Conservation (phyloP, 2,113 vertebrate species). For the Rallus limicola region DNA sequence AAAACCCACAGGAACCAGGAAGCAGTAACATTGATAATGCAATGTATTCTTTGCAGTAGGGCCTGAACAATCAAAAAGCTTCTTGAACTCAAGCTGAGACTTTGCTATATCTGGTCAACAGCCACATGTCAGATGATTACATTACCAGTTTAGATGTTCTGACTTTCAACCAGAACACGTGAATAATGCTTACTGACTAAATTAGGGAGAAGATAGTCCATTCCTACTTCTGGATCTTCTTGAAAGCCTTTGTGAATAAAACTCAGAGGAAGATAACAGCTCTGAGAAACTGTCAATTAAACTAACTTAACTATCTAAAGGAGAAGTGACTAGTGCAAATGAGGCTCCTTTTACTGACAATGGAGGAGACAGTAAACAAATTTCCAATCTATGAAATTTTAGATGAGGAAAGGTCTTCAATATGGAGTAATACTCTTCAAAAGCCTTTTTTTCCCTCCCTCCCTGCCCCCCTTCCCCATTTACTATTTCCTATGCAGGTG, state of each 20-base stretch:
- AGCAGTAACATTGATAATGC: not conserved
- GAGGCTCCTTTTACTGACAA: rapidly evolving
- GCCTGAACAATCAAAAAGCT: not conserved
- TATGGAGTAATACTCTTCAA: not conserved
- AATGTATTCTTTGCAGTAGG: not conserved
- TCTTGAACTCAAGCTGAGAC: not conserved
- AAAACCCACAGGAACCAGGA: not conserved
- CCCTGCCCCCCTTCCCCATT: not conserved
- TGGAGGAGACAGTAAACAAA: not conserved
- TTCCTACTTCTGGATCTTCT: not conserved
- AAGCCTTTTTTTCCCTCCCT: too few species aligned
- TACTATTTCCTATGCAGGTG: not conserved
- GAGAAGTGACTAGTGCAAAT: rapidly evolving
- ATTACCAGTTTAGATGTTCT: not conserved
- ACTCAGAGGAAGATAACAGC: not conserved
- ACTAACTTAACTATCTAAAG: not conserved
- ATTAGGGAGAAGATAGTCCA: not conserved
- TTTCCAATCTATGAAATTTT: not conserved
- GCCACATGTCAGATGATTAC: not conserved
- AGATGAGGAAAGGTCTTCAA: not conserved
- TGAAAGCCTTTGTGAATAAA: not conserved
- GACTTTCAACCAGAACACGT: not conserved
- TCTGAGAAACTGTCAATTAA: not conserved
- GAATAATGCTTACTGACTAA: not conserved
- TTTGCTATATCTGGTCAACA: not conserved